Evolutionary conservation across 2,888 invertebrate species (phyloP), one percentile per base, ranked within the genome.

Genomic region (Palloptera scutellata): DNA sequence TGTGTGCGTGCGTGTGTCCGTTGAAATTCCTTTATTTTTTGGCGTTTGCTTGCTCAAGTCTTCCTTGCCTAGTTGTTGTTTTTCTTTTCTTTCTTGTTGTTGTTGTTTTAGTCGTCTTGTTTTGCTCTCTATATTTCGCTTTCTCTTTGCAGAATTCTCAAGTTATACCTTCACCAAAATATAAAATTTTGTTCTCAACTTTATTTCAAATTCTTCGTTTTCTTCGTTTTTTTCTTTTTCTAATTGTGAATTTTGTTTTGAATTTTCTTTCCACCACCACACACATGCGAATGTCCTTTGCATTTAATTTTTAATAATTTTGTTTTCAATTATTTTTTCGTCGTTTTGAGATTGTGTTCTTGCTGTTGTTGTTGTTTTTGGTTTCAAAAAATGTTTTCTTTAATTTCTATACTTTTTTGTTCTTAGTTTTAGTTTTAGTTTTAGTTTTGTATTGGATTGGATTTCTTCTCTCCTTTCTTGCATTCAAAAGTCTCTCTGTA

Each of bases 281-380:
- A 81, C 81, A 81, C 81, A 81, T 81, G 81, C 81, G 81, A 81
- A 81, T 81, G 82, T 82, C 80, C 79, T 82, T 81, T 80, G 81
- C 81, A 81, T 81, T 82, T 81, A 82, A 78, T 80, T 76, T 79
- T 75, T 77, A 75, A 75, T 76, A 77, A 73, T 73, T 75, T 73
- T 76, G 70, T 66, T 68, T 65, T 66, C 52, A 65, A 55, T 67
- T 59, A 60, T 66, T 71, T 70, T 43, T 60, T 65, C 67, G 48
- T 60, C 70, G 58, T 64, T 64, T 54, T 59, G 42, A 61, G 63
- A 61, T 52, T 61, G 51, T 70, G 66, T 70, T 74, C 75, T 63
- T 64, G 60, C 40, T 51, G 43, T 30, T 17, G 54, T 59, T 52
- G 30, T 60, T 43, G 20, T 58, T 58, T 17, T 62, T 54, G 40